phyloP scores from a whole-genome alignment of 2,797 vertebrate genomes.

The Pseudochirops corinnae region DNA sequence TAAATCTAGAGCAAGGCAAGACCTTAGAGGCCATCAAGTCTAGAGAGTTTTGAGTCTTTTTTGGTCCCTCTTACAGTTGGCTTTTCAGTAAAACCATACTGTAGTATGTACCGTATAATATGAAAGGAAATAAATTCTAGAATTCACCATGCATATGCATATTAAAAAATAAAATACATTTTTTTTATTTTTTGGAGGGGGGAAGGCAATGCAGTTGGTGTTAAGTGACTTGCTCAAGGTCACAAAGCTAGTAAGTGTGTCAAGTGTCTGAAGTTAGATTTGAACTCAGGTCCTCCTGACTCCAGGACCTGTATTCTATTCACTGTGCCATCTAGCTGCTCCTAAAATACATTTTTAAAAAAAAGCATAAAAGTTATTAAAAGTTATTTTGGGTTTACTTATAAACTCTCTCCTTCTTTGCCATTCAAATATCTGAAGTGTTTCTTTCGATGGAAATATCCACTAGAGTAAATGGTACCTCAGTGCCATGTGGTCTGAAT shows the following conservation, averaged over 20 bases:
- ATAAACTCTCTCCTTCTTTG: slow-evolving; percentile 4
- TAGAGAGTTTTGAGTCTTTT: background rate
- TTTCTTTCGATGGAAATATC: background rate
- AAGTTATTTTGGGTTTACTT: background rate
- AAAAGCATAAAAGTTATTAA: background rate
- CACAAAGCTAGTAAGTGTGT: too few relatives aligned
- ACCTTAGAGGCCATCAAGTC: background rate
- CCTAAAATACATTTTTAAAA: background rate
- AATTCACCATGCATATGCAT: background rate
- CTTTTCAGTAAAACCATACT: background rate
- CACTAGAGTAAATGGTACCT: background rate
- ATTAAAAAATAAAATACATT: background rate
- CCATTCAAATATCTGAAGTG: background rate
- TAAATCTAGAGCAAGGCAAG: background rate
- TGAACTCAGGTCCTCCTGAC: too few relatives aligned
- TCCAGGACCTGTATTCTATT: too few relatives aligned
- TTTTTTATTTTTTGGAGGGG: too few relatives aligned
- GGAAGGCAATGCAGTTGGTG: too few relatives aligned
- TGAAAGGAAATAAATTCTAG: background rate
- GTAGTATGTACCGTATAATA: background rate
- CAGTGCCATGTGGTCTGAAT: background rate
- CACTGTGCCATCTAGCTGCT: too few relatives aligned
- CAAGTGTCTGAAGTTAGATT: too few relatives aligned
- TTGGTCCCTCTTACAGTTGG: background rate
- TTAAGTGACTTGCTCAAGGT: too few relatives aligned